Base-by-base conservation (phyloP, 2,113 vertebrate species). In the Antechinus stuartii region DNA sequence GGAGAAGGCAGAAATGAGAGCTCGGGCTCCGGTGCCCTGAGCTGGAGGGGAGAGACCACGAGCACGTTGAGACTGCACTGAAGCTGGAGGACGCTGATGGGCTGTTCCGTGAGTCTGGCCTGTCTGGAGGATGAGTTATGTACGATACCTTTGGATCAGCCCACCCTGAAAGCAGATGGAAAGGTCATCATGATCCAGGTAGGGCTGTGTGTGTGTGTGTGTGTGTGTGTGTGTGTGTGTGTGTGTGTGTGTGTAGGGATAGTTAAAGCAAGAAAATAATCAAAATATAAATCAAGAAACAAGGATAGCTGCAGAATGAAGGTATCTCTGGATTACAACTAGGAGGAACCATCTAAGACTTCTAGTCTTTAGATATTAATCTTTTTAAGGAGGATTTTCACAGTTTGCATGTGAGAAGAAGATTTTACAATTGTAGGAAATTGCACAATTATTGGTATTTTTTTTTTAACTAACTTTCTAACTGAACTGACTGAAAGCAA, bases 51-150 rank as follows among this genome's bases (percentile, higher is more conserved):
- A 61, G 84, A 35, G 68, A 61, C 55, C 0, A 92, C 26, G 47
- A 26, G 49, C 50, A 61, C 47, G 7, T 53, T 47, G n/a, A 27
- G 8, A 12, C 54, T 53, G 27, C 55, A n/a, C 6, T 93, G 55
- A 1, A 8, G 25, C 25, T 9, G 4, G 6, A 2, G 0, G 55
- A 0, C 35, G 25, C 95, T 91, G 26, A 97, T 96, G 97, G 97
- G 97, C 90, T 93, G 96, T 89, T 47, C 90, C 35, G 94, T 90
- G 2, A 97, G 95, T 54, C 95, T 97, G 91, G 92, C 52, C 90
- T 90, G 96, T 90, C 91, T 89, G 54, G 92, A 84, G 10, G 94
- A 92, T 89, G 96, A 94, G 52, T 25, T 2, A 35, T 94, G 54
- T 5, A 76, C 92, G 0, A 30, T 5, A 53, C 46, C 94, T n/a